Base-by-base conservation (phyloP, 2,797 vertebrate species). In the Chelidonichthys spinosus region DNA sequence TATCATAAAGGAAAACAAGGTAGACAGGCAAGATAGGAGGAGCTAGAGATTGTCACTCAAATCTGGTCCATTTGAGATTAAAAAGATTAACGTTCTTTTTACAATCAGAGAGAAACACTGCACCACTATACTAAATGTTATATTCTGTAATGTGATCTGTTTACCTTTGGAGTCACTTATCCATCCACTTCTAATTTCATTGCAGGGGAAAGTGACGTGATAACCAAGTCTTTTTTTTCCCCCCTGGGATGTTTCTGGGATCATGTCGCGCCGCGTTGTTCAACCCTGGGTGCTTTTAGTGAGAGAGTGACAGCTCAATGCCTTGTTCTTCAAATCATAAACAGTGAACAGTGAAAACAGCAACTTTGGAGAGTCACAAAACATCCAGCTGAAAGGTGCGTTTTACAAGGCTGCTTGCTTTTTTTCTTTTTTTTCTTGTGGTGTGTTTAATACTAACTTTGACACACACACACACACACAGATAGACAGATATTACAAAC, bases 171-270 rank as follows among this genome's bases (percentile, higher is more conserved):
- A 71, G 60, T 58, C 52, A 53, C 4, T 82, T 73, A 8, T 78
- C 78, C 53, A 25, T 54, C 13, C 49, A 25, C 53, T 79, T 65
- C 52, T 46, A 44, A 17, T 69, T 44, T 54, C 35, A 63, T 43
- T 61, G 70, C 42, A 52, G 62, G 36, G n/a, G 2, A 70, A 55
- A 69, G 56, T 69, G 72, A 70, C 64, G 81, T 72, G 74, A 17
- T 61, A 77, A 75, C 68, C 59, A 58, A 80, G 44, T 81, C 56
- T n/a, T 25, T 39, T 42, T 68, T 74, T 42, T 78, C 58, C 79
- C 83, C 74, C 78, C 49, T 50, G 78, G 68, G 85, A 82, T 86
- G 76, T 71, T 80, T 78, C 56, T 60, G 53, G 61, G 78, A 86
- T 85, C 76, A 74, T 90, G 82, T 85, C 66, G 67, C 63, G 56